phyloP scores from a whole-genome alignment of 2,888 invertebrate genomes.

The Hypomecis atomaria region DNA sequence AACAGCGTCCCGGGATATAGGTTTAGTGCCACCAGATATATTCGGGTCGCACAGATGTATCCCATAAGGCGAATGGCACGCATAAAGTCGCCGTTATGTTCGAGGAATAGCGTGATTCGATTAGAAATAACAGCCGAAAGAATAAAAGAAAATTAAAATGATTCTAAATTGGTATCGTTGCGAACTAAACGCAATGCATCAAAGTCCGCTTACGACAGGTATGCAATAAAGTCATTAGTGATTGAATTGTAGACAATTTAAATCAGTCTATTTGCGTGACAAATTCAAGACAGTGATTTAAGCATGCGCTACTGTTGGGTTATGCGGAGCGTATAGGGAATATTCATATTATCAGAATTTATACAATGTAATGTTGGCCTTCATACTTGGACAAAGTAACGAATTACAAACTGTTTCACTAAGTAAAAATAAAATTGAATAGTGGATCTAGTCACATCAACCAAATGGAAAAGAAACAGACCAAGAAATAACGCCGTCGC shows the following conservation, averaged over 20 bases:
- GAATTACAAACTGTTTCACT: no score
- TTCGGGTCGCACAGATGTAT: conserved; percentile 64
- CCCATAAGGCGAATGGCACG: conserved; percentile 50
- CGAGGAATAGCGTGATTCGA: conserved; percentile 14
- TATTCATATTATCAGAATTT: no score
- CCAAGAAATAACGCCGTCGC: conserved; percentile 41
- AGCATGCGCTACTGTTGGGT: no score
- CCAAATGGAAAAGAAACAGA: conserved; percentile 51
- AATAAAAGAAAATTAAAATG: neutral
- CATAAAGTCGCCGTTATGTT: conserved; percentile 14
- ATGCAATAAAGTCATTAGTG: no score
- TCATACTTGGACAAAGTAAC: no score
- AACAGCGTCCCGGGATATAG: conserved; percentile 35
- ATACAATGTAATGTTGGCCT: no score
- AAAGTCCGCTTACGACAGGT: no score
- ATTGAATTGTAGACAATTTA: no score
- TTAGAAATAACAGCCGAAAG: conserved; percentile 6
- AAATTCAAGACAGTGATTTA: no score
- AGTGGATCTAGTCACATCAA: neutral
- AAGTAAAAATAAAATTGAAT: neutral
- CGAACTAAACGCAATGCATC: neutral
- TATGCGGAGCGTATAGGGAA: no score
- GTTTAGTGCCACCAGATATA: conserved; percentile 50
- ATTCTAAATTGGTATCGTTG: conserved; percentile 1
- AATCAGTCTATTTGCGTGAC: no score